Conservation (phyloP, 2,797 vertebrate species). For the Triplophysa bombifrons region DNA sequence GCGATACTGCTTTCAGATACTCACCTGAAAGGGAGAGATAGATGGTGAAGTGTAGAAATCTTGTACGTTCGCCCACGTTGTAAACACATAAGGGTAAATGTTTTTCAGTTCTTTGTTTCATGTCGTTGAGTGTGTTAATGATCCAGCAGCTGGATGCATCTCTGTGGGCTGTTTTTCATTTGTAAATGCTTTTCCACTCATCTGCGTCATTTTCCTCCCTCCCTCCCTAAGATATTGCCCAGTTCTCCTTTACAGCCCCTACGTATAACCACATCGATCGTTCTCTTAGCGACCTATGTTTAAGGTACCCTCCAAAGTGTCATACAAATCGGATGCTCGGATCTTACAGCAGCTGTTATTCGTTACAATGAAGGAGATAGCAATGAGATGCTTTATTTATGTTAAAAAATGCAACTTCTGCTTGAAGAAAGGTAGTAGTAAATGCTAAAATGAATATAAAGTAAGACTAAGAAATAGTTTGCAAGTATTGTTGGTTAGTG, state of each 20-base stretch:
- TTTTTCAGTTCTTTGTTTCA: constrained; percentile 48
- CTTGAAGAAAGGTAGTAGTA: too few species aligned
- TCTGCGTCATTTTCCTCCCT: constrained; percentile 36
- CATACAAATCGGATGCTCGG: constrained; percentile 9
- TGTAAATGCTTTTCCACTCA: constrained; percentile 53
- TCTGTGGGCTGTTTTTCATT: constrained; percentile 53
- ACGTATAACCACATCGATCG: constrained; percentile 30
- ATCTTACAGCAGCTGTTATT: neutral
- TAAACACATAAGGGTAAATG: constrained; percentile 53
- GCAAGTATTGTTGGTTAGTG: too few species aligned
- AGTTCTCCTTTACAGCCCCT: constrained; percentile 17
- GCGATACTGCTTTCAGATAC: neutral
- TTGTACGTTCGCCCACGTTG: constrained; percentile 37
- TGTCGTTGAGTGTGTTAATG: constrained; percentile 56
- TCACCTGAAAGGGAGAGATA: neutral
- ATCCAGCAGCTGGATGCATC: constrained; percentile 28
- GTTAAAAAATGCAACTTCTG: too few species aligned
- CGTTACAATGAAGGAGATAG: too few species aligned
- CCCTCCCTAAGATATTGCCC: constrained; percentile 8
- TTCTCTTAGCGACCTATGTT: neutral
- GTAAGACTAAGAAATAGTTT: too few species aligned
- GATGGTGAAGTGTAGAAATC: constrained; percentile 9
- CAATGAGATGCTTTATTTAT: too few species aligned
- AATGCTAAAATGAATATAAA: too few species aligned
- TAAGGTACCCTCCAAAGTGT: constrained; percentile 18